Percentiles rank a stretch among this genome's conserved stretches.
Evolutionary conservation across 1,140 invertebrate species (phyloP).

Genomic region (Psix sp.): DNA sequence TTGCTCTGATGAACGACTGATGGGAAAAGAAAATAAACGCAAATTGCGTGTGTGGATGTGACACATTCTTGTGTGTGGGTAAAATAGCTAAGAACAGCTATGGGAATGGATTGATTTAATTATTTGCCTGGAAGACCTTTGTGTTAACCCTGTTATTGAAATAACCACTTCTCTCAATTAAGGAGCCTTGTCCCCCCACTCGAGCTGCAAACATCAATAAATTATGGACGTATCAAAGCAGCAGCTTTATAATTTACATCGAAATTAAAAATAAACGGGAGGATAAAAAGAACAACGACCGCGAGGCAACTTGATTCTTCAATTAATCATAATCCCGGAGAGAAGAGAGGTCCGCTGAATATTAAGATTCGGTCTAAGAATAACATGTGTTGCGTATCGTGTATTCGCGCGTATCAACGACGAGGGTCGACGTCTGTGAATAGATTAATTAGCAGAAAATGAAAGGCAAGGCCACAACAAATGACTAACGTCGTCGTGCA

Average conservation of each 20-base stretch:
- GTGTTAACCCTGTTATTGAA: too few species aligned
- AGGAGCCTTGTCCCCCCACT: background rate
- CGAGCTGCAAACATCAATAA: constrained; percentile 42
- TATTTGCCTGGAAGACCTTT: too few species aligned
- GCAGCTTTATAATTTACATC: constrained; percentile 25
- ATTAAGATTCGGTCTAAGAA: constrained; percentile 48
- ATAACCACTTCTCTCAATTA: too few species aligned
- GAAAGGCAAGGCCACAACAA: constrained; percentile 52
- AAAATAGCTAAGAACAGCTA: too few species aligned
- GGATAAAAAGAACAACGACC: background rate
- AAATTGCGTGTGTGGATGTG: too few species aligned
- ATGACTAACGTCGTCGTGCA: too few species aligned
- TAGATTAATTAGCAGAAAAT: constrained; percentile 61
- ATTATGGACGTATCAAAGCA: constrained; percentile 20
- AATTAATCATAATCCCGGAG: constrained; percentile 43
- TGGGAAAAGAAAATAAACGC: too few species aligned
- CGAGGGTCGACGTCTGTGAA: constrained; percentile 57
- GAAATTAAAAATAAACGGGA: constrained; percentile 21
- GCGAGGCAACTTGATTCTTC: constrained; percentile 34
- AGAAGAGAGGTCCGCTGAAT: constrained; percentile 41
- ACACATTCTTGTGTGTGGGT: too few species aligned
- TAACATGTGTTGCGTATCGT: constrained; percentile 47
- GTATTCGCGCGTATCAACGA: too few species aligned
- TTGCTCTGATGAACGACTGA: too few species aligned
- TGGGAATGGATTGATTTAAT: too few species aligned